phyloP scores from a whole-genome alignment of 92 coral and sea anemone genomes.

The Parazoanthus darwini region DNA sequence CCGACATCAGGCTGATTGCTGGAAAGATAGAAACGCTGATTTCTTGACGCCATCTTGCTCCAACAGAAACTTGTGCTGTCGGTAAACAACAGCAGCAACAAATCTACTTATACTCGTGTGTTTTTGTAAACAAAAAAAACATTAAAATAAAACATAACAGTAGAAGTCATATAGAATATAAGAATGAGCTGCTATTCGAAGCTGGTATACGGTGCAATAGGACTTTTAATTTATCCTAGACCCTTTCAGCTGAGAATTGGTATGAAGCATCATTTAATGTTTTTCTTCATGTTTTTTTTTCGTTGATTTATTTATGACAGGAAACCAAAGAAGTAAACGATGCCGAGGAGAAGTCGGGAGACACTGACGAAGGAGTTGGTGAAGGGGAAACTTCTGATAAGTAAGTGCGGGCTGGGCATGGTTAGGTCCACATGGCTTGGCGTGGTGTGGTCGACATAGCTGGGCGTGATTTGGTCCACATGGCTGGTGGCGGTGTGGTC shows the following conservation, averaged over 20 bases:
- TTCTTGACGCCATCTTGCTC: neutral
- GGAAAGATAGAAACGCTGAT: neutral
- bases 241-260: no score
- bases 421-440: neutral
- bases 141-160: neutral
- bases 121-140: neutral
- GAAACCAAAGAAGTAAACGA: slow-evolving; percentile 31
- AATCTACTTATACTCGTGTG: neutral
- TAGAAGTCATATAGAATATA: no score
- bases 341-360: slow-evolving; percentile 21
- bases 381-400: slow-evolving; percentile 10
- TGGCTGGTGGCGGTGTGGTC: neutral
- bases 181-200: no score
- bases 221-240: neutral
- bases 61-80: neutral
- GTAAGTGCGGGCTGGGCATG: neutral
- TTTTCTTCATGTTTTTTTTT: no score
- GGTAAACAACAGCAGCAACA: neutral
- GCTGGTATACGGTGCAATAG: neutral
- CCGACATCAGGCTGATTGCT: neutral
- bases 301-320: neutral
- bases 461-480: neutral
- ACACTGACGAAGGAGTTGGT: slow-evolving; percentile 6
- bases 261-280: no score
- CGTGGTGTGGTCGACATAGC: neutral